A percentile compares a stretch with the other conserved stretches of the same genome.
phyloP scores from a whole-genome alignment of 2,113 vertebrate species.

The Octodon degus region DNA sequence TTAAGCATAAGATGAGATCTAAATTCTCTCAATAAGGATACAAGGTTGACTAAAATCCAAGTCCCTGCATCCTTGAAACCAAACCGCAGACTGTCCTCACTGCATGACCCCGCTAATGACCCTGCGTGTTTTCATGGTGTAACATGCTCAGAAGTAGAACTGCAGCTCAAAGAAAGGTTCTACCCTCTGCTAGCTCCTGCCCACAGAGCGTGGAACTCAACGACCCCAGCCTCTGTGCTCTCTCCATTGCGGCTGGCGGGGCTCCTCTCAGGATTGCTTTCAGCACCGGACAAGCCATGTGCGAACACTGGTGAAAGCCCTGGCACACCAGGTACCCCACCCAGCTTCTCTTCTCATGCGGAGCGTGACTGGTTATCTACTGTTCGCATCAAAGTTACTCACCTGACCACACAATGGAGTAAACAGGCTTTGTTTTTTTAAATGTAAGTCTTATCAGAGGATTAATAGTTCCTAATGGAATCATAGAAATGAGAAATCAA shows the following conservation, averaged over 20 bases:
- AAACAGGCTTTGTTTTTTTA: constrained; percentile 18
- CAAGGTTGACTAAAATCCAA: constrained; percentile 20
- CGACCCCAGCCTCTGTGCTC: neutral
- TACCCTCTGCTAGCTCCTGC: neutral
- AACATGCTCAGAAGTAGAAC: neutral
- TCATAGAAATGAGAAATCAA: constrained; percentile 28
- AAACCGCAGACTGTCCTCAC: neutral
- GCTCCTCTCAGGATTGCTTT: neutral
- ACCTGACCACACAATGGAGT: neutral
- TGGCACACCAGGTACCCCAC: neutral
- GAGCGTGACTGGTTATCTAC: neutral
- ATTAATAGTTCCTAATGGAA: constrained; percentile 17
- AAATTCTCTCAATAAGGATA: neutral
- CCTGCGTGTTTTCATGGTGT: neutral
- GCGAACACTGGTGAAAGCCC: neutral
- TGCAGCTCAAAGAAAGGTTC: neutral
- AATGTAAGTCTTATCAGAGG: neutral
- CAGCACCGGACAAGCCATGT: neutral
- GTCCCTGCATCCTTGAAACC: neutral
- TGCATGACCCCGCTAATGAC: neutral
- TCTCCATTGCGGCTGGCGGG: neutral
- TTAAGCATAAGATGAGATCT: neutral
- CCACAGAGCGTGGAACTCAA: neutral
- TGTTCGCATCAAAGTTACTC: neutral
- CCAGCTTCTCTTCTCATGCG: neutral